Percentiles rank a stretch among this genome's conserved stretches.
These are phyloP conservation scores for Rhagium mordax DNA, from an alignment of 2,888 invertebrate genomes.

Conservation along the genomic window DNA sequence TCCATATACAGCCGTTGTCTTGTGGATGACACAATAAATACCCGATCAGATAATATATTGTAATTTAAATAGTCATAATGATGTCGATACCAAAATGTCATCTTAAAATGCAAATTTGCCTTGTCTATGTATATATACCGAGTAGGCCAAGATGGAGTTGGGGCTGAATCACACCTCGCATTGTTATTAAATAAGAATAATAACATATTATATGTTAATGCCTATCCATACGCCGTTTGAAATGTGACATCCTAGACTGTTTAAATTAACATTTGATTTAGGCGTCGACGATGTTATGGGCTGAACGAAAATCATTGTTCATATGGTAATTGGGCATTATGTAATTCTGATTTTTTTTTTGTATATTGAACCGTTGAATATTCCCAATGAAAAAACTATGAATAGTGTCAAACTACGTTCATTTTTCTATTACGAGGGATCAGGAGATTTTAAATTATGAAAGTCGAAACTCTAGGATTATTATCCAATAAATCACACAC, in stretches of 20 bases:
- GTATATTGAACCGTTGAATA: constrained; percentile 8
- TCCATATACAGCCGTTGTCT: constrained; percentile 3
- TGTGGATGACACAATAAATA: constrained; percentile 23
- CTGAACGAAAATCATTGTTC: constrained; percentile 69
- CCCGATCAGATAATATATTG: constrained; percentile 31
- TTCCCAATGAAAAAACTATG: constrained; percentile 21
- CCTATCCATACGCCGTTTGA: constrained; percentile 66
- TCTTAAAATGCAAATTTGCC: constrained; percentile 53
- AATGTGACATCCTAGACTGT: constrained; percentile 68
- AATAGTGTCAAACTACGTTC: constrained; percentile 16
- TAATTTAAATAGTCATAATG: constrained; percentile 38
- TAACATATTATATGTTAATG: constrained; percentile 71
- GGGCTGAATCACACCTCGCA: constrained; percentile 67
- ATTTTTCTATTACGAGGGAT: neutral
- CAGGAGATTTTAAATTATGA: too few relatives aligned
- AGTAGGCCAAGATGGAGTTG: constrained; percentile 59
- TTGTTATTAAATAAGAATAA: constrained; percentile 71
- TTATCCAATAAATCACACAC: too few relatives aligned
- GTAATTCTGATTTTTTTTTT: constrained; percentile 36
- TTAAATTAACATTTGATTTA: constrained; percentile 70
- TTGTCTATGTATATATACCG: constrained; percentile 44
- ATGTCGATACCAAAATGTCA: constrained; percentile 53
- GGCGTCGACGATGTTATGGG: constrained; percentile 65
- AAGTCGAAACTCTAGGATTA: too few relatives aligned
- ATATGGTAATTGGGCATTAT: constrained; percentile 65